phyloP scores from a whole-genome alignment of 2,113 vertebrate genomes.

The pig (Sus scrofa) region DNA sequence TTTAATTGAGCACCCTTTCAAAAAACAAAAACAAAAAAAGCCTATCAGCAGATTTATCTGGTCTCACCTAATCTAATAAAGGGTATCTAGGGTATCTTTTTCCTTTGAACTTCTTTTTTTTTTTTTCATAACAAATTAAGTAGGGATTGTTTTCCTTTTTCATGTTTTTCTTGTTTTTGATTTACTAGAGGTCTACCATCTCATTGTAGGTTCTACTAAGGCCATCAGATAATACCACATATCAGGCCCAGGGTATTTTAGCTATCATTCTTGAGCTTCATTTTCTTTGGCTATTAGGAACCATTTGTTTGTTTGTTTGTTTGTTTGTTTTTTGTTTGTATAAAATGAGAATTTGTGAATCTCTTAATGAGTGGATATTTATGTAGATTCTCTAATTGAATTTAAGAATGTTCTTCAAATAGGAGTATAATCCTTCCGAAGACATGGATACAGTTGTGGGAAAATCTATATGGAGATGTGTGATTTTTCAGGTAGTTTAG shows the following conservation, averaged over 20 bases:
- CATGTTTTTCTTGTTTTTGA: background rate
- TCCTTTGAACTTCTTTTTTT: background rate
- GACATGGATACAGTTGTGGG: background rate
- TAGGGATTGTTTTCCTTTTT: background rate
- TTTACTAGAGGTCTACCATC: background rate
- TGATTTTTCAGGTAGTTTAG: background rate
- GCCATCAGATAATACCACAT: background rate
- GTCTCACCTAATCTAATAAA: background rate
- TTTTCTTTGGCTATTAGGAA: slow-evolving; percentile 19
- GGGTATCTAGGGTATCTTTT: background rate
- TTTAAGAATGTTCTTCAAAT: background rate
- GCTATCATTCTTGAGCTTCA: background rate
- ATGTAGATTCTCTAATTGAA: background rate
- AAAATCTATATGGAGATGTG: background rate
- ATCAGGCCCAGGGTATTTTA: background rate
- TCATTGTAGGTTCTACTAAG: background rate
- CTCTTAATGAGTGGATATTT: background rate
- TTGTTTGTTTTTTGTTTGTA: too few species aligned
- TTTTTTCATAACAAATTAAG: background rate
- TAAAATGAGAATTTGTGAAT: background rate
- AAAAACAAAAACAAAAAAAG: background rate
- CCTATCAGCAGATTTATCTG: background rate
- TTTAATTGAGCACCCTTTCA: background rate
- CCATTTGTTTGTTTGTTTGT: background rate
- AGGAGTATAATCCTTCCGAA: background rate